These are phyloP conservation scores for Melanaphis sacchari DNA, from an alignment of 1,140 invertebrate genomes.

Conservation along the genomic window DNA sequence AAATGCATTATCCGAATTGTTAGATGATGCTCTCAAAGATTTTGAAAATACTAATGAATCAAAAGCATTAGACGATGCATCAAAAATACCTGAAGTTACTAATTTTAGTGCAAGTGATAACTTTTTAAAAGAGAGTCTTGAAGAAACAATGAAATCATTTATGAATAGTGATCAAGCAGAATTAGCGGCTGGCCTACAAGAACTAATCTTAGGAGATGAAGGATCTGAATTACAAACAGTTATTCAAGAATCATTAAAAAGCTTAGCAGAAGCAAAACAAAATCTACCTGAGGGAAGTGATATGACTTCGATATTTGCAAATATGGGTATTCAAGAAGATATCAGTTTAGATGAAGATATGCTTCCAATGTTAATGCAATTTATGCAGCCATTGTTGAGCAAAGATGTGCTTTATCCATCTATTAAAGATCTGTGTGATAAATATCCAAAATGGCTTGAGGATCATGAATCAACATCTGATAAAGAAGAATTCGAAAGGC, in stretches of 20 bases:
- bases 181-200: neutral
- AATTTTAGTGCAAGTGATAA: neutral
- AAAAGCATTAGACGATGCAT: neutral
- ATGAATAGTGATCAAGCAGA: constrained; percentile 46
- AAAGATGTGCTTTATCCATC: constrained; percentile 47
- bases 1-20: constrained; percentile 10
- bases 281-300: constrained; percentile 37
- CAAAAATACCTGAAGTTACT: neutral
- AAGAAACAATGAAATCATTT: constrained; percentile 51
- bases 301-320: constrained; percentile 43
- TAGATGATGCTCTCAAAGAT: constrained; percentile 49
- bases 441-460: constrained; percentile 45
- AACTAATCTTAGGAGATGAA: constrained; percentile 29
- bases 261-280: constrained; percentile 40
- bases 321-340: constrained; percentile 38
- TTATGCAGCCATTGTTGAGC: constrained; percentile 37
- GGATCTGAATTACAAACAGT: constrained; percentile 36
- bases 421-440: constrained; percentile 49
- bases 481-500: constrained; percentile 45
- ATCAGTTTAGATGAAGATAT: constrained; percentile 22
- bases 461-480: neutral
- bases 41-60: neutral
- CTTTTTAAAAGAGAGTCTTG: constrained; percentile 42
- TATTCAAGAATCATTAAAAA: constrained; percentile 52
- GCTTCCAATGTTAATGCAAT: constrained; percentile 50